phyloP scores from a whole-genome alignment of 1,140 invertebrate genomes.

The Ylistrum balloti region DNA sequence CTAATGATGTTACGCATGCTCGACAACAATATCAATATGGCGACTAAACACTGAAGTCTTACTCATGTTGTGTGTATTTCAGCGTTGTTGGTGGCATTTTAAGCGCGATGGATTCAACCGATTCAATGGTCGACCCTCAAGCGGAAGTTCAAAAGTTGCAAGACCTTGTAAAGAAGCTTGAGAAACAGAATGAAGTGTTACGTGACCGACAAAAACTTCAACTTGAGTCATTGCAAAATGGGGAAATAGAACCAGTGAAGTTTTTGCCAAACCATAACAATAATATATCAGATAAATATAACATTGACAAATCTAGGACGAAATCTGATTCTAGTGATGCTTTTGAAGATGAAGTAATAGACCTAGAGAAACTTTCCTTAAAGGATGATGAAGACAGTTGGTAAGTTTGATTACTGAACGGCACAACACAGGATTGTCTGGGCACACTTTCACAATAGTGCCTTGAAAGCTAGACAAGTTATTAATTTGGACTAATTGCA shows the following conservation, averaged over 20 bases:
- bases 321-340: slow-evolving; percentile 61
- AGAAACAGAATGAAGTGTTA: slow-evolving; percentile 82
- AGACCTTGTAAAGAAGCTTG: slow-evolving; percentile 82
- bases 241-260: slow-evolving; percentile 65
- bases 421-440: background rate
- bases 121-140: slow-evolving; percentile 77
- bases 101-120: slow-evolving; percentile 65
- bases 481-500: too few species aligned
- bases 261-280: slow-evolving; percentile 65
- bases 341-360: slow-evolving; percentile 73
- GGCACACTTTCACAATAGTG: background rate
- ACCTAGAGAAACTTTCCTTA: slow-evolving; percentile 71
- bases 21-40: slow-evolving; percentile 39
- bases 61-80: slow-evolving; percentile 34
- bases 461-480: too few species aligned
- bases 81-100: slow-evolving; percentile 1
- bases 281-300: slow-evolving; percentile 59
- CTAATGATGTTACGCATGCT: background rate
- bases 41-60: slow-evolving; percentile 27
- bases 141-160: slow-evolving; percentile 82
- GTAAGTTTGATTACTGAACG: slow-evolving; percentile 65
- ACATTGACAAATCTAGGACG: slow-evolving; percentile 45
- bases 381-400: slow-evolving; percentile 78
- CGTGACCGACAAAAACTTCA: slow-evolving; percentile 78
- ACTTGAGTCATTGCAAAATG: slow-evolving; percentile 62